Percentiles rank a stretch among this genome's conserved stretches.
phyloP scores from a whole-genome alignment of 2,113 vertebrate species.

The Antechinus flavipes region DNA sequence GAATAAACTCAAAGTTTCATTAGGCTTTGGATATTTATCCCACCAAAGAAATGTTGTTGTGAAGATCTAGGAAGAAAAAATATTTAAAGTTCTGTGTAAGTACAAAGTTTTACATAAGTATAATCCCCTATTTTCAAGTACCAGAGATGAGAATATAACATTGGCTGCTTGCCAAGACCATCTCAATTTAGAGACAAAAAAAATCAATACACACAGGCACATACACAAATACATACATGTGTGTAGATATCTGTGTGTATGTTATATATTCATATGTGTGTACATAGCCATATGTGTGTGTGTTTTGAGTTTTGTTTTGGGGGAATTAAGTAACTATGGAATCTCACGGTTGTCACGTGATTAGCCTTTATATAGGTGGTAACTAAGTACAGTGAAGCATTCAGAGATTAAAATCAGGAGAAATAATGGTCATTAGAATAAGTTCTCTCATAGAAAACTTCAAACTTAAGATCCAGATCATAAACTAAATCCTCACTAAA shows the following conservation, averaged over 20 bases:
- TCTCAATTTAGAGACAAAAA: slow-evolving; percentile 2
- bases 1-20: neutral
- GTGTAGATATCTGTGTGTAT: no score
- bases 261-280: no score
- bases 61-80: neutral
- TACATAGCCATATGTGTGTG: no score
- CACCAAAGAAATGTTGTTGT: neutral
- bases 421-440: neutral
- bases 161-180: no score
- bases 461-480: neutral
- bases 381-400: neutral
- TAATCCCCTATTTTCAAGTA: no score
- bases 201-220: neutral
- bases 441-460: neutral
- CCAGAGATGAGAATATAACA: no score
- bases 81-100: no score
- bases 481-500: neutral
- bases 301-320: neutral
- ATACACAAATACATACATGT: no score
- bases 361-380: neutral
- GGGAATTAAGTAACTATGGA: neutral
- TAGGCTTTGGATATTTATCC: neutral
- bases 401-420: neutral
- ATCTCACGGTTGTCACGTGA: neutral
- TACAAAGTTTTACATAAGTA: no score